These are phyloP conservation scores for Scolopax rusticola DNA, from an alignment of 2,797 vertebrate genomes.

Conservation along the genomic window DNA sequence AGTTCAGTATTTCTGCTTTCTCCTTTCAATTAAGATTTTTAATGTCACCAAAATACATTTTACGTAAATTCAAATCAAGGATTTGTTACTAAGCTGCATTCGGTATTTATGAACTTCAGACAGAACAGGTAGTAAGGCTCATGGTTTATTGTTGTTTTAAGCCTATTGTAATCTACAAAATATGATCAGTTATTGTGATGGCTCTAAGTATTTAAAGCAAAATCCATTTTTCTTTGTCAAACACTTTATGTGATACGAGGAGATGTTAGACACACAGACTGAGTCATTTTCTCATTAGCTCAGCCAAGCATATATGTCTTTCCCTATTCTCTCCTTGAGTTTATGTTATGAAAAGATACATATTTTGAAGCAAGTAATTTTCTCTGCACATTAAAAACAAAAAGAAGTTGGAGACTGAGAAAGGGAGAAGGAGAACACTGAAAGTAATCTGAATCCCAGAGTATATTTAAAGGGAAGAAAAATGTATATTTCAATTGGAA, in stretches of 20 bases:
- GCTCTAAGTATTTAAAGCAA: constrained; percentile 46
- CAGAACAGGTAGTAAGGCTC: not conserved
- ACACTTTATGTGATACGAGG: not conserved
- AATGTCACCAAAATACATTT: not conserved
- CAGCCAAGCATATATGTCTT: constrained; percentile 11
- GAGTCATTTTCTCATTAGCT: constrained; percentile 59
- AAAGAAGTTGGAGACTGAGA: not conserved
- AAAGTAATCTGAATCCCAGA: not conserved
- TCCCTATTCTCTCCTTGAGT: constrained; percentile 25
- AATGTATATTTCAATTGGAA: constrained; percentile 8
- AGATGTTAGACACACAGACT: constrained; percentile 21
- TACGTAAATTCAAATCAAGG: not conserved
- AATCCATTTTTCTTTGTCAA: constrained; percentile 76
- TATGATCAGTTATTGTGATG: not conserved
- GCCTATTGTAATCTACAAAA: constrained; percentile 18
- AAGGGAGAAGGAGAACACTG: not conserved
- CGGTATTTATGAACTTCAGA: not conserved
- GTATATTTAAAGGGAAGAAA: constrained; percentile 43
- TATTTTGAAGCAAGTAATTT: constrained; percentile 53
- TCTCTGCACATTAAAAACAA: constrained; percentile 34
- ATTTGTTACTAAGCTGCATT: not conserved
- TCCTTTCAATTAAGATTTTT: constrained; percentile 19
- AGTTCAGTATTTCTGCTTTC: not conserved
- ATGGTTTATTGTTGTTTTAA: not conserved
- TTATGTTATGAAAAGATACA: constrained; percentile 61